Evolutionary conservation across 2,797 vertebrate genomes (phyloP), one percentile per base, ranked within the genome.

Genomic region (Balearica regulorum): DNA sequence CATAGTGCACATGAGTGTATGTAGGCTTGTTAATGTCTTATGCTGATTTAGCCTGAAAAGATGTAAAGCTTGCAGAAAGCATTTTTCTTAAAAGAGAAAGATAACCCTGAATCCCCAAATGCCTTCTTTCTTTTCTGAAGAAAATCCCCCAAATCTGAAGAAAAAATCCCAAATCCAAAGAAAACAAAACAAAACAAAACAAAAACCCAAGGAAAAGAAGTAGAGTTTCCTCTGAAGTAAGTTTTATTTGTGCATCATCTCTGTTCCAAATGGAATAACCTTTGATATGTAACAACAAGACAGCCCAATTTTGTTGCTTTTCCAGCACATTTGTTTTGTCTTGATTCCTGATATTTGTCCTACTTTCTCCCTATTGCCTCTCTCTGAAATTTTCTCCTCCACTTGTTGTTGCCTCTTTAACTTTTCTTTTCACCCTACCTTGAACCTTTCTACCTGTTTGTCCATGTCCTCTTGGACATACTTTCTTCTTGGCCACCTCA

Each of bases 1-100:
- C 1, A 0, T 26, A 73, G n/a, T 20, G 46, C 62, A 16, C 2
- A 0, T 39, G 15, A 10, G 5, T 44, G 7, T 70, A 37, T 53
- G 41, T 66, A 58, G 66, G 28, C 41, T 85, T 79, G 41, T 80
- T 69, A 72, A 53, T 28, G 22, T 70, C 51, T 83, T 71, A 29
- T 4, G 11, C 73, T 46, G 29, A 33, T 62, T 79, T 69, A 82
- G 15, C 28, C 62, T 62, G 70, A 81, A 82, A 37, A 79, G 73
- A 37, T 22, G 7, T 26, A 82, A 79, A 53, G 18, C 39, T 87
- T 41, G 37, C 43, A 41, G 44, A 82, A 84, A 77, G 9, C 7
- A 35, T 41, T 85, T 85, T 37, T 84, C 43, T 73, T 57, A 21
- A 75, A 87, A 77, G 15, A 77, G 25, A 81, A 76, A 29, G 33